These are phyloP conservation scores for Syrista parreyssii DNA, from an alignment of 2,888 invertebrate species.

Conservation along the genomic window DNA sequence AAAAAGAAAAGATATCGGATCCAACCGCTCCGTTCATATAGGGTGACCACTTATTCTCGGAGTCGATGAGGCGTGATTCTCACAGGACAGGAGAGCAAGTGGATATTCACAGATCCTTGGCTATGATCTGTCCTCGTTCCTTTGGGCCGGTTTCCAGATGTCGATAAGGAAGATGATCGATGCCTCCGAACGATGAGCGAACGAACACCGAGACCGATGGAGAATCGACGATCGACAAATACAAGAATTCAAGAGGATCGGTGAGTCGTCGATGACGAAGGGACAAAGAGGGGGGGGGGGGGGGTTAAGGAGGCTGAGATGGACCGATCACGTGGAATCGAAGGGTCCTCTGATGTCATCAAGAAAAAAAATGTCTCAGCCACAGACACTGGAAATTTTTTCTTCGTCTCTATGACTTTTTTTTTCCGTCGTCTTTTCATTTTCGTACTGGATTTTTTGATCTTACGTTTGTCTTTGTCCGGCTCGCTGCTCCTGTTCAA, in stretches of 20 bases:
- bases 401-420: not conserved
- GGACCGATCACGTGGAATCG: not conserved
- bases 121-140: conserved; percentile 45
- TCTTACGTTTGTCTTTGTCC: not conserved
- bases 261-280: not conserved
- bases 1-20: not conserved
- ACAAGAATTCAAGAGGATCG: not conserved
- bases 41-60: conserved; percentile 55
- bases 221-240: not conserved
- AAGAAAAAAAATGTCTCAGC: not conserved
- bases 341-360: not conserved
- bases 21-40: conserved; percentile 40
- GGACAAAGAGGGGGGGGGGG: not conserved
- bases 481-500: not conserved
- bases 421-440: not conserved
- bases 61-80: conserved; percentile 58
- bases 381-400: not conserved
- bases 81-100: conserved; percentile 10
- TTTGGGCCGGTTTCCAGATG: conserved; percentile 50
- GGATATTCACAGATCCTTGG: conserved; percentile 48
- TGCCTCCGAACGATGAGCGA: conserved; percentile 34
- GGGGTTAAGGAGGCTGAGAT: not conserved
- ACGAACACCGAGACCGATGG: not conserved
- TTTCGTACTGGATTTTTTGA: not conserved
- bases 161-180: conserved; percentile 65